Evolutionary conservation across 2,888 invertebrate genomes (phyloP).

Genomic region (Sminthurides aquaticus): DNA sequence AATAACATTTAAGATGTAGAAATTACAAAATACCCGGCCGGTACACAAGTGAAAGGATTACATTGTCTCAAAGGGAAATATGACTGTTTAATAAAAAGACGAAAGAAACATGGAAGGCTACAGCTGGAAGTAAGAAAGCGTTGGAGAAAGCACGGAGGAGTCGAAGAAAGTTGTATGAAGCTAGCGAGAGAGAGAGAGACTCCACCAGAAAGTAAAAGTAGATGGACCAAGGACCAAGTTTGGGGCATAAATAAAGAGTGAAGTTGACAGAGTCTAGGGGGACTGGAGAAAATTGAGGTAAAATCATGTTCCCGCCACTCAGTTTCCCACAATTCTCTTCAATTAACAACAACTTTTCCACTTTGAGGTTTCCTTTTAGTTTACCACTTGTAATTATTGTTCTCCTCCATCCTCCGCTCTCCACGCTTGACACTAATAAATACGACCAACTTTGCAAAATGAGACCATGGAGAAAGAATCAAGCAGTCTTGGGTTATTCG

Average conservation of each 20-base stretch:
- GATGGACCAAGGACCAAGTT: background rate
- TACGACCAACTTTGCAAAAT: no score
- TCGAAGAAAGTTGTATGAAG: no score
- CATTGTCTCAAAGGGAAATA: no score
- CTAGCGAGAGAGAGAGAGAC: background rate
- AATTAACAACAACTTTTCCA: slow-evolving; percentile 10
- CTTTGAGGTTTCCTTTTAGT: background rate
- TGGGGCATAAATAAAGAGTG: background rate
- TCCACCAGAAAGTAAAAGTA: background rate
- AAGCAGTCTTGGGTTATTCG: no score
- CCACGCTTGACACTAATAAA: background rate
- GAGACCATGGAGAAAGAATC: no score
- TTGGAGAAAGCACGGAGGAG: no score
- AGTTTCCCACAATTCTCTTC: background rate
- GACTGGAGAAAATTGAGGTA: background rate
- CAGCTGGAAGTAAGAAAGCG: no score
- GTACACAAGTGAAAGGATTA: no score
- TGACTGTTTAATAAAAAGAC: no score
- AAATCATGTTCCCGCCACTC: slow-evolving; percentile 2
- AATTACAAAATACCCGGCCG: no score
- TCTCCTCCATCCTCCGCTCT: background rate
- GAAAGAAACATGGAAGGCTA: no score
- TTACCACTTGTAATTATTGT: background rate
- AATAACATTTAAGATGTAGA: no score
- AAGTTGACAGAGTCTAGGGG: background rate